Percentiles rank a stretch among this genome's conserved stretches.
phyloP scores from a whole-genome alignment of 2,888 invertebrate species.

The Athalia rosae region DNA sequence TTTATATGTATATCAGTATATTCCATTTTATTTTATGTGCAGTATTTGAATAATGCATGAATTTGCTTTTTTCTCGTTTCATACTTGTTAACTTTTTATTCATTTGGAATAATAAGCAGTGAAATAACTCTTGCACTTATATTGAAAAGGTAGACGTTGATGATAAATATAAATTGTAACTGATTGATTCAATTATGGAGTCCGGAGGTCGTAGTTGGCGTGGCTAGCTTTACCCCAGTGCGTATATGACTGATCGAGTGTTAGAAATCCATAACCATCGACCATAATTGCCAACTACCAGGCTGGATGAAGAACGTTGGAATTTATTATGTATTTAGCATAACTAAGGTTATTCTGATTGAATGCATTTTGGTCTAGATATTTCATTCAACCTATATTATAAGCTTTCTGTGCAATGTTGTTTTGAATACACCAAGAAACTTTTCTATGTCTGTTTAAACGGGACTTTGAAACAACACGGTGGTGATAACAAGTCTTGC shows the following conservation, averaged over 20 bases:
- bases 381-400: no score
- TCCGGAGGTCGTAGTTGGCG: conserved; percentile 2
- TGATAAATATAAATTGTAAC: conserved; percentile 16
- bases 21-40: no score
- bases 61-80: no score
- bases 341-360: neutral
- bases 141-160: neutral
- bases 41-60: no score
- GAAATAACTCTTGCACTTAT: no score
- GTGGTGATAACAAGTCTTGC: no score
- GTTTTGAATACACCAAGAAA: neutral
- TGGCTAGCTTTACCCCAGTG: neutral
- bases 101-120: no score
- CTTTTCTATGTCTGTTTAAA: neutral
- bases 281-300: no score
- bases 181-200: conserved; percentile 24
- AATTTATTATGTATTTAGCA: neutral
- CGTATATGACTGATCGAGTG: neutral
- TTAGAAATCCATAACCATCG: no score
- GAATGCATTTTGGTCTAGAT: no score
- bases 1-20: no score
- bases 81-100: no score
- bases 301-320: neutral
- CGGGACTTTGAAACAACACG: conserved; percentile 11
- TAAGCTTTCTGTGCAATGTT: neutral